Percentiles rank a stretch among this genome's conserved stretches.
These are phyloP conservation scores for Pseudoips prasinana DNA, from an alignment of 2,888 invertebrate genomes.

Conservation along the genomic window DNA sequence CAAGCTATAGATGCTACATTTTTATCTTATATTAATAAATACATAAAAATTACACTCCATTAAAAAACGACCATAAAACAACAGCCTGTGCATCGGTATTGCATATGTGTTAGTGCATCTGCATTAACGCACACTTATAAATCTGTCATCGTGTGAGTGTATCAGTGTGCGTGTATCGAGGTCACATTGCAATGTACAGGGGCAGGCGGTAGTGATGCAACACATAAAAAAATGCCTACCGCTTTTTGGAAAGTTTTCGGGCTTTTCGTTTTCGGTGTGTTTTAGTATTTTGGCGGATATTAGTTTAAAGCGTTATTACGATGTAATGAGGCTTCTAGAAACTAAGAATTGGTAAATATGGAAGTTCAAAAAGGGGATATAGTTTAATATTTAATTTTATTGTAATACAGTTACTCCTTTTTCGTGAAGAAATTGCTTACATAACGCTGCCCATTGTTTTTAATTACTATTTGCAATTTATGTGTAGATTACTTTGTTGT, in stretches of 20 bases:
- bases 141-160: slow-evolving; percentile 33
- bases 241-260: slow-evolving; percentile 53
- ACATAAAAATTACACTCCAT: slow-evolving; percentile 19
- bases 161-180: slow-evolving; percentile 63
- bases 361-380: no score
- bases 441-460: no score
- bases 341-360: no score
- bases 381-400: no score
- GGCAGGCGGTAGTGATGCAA: slow-evolving; percentile 56
- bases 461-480: no score
- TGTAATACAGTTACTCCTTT: no score
- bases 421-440: no score
- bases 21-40: no score
- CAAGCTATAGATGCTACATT: no score
- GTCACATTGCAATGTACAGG: slow-evolving; percentile 66
- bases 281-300: slow-evolving; percentile 28
- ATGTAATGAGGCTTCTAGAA: no score
- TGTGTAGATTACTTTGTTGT: no score
- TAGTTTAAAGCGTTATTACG: no score
- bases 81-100: slow-evolving; percentile 48
- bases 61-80: slow-evolving; percentile 36
- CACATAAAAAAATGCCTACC: slow-evolving; percentile 43
- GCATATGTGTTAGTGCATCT: slow-evolving; percentile 47
- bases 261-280: slow-evolving; percentile 31
- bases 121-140: slow-evolving; percentile 40